phyloP scores from a whole-genome alignment of 92 coral and sea anemone genomes.

The Parazoanthus atlanticus region DNA sequence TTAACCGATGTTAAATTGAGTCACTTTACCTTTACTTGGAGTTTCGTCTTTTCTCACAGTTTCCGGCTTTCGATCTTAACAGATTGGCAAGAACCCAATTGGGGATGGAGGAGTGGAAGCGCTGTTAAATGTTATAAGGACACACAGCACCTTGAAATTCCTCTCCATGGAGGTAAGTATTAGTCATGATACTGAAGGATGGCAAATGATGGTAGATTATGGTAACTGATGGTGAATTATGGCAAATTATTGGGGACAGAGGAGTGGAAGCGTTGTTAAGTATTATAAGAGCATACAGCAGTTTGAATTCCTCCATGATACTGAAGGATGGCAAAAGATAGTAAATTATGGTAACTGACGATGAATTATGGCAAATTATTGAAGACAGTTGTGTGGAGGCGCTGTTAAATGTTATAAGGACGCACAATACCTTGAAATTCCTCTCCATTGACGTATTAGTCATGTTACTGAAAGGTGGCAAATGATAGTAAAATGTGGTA shows the following conservation, averaged over 20 bases:
- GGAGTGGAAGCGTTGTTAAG: neutral
- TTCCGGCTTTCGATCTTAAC: neutral
- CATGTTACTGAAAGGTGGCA: neutral
- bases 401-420: neutral
- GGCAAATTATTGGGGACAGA: no score
- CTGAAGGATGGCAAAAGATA: neutral
- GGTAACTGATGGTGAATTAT: neutral
- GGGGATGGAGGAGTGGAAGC: constrained; percentile 98
- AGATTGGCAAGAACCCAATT: constrained; percentile 97
- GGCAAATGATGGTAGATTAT: neutral
- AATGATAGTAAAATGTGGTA: no score
- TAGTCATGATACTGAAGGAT: neutral
- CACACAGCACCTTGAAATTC: constrained; percentile 73
- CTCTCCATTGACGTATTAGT: neutral
- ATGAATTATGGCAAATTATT: constrained; percentile 20
- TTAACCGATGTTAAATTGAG: no score
- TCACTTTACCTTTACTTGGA: neutral
- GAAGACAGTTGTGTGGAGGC: constrained; percentile 92
- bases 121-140: constrained; percentile 75
- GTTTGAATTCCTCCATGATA: neutral
- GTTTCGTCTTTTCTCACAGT: constrained; percentile 1
- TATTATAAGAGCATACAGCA: neutral
- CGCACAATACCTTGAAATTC: no score
- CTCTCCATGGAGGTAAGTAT: constrained; percentile 85
- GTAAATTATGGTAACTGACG: neutral